phyloP scores from a whole-genome alignment of 2,888 invertebrate genomes.

The Synanthedon tipuliformis region DNA sequence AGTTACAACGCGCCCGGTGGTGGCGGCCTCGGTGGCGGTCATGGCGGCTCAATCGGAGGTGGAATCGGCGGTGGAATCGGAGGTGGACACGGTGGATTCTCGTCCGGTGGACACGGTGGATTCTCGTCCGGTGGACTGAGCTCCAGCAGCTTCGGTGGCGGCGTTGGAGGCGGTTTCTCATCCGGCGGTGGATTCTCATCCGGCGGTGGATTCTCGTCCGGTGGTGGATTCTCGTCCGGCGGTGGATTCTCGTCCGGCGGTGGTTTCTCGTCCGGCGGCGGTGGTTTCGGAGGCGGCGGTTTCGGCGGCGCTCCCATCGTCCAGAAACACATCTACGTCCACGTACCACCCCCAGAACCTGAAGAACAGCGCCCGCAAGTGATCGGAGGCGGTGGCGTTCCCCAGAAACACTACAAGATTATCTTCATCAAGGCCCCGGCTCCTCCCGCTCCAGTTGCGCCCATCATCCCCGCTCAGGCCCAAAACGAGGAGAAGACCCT shows the following conservation, averaged over 20 bases:
- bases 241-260: constrained; percentile 22
- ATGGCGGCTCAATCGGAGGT: constrained; percentile 20
- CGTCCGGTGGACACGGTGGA: constrained; percentile 28
- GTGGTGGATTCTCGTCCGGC: constrained; percentile 22
- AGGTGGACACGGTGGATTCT: constrained; percentile 33
- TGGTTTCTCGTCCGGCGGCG: constrained; percentile 28
- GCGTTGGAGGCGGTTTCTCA: constrained; percentile 29
- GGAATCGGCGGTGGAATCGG: constrained; percentile 36
- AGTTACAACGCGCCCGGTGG: constrained; percentile 67
- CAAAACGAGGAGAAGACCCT: constrained; percentile 84
- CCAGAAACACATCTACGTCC: constrained; percentile 86
- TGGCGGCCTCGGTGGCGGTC: constrained; percentile 28
- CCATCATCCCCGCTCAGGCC: constrained; percentile 78
- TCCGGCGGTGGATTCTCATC: constrained; percentile 23
- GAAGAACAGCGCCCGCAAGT: constrained; percentile 76
- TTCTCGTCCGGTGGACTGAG: constrained; percentile 32
- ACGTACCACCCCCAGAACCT: constrained; percentile 85
- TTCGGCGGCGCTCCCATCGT: constrained; percentile 71
- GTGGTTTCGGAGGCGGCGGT: constrained; percentile 41
- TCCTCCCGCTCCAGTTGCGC: constrained; percentile 80
- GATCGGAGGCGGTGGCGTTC: constrained; percentile 72
- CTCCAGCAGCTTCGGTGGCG: constrained; percentile 39
- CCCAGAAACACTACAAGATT: constrained; percentile 86
- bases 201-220: constrained; percentile 33
- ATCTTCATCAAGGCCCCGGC: constrained; percentile 89